phyloP scores from a whole-genome alignment of 2,888 invertebrate genomes.

The Leistus spinibarbis region DNA sequence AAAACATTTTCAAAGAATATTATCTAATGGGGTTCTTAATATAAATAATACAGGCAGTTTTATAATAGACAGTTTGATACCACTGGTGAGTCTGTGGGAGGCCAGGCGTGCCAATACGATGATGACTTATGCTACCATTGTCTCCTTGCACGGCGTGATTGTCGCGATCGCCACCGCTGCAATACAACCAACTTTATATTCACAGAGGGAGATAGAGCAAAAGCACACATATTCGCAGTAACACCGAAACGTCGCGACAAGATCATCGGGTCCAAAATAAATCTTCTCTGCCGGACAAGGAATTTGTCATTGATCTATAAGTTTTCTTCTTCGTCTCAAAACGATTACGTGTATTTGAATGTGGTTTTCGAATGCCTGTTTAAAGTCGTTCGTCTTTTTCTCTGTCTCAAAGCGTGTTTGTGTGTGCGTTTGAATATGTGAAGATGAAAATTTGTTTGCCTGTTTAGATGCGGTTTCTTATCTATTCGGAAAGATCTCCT shows the following conservation, averaged over 20 bases:
- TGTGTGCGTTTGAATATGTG: background rate
- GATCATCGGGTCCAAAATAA: slow-evolving; percentile 5
- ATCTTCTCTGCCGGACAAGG: background rate
- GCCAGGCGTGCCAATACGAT: slow-evolving; percentile 11
- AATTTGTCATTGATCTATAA: slow-evolving; percentile 13
- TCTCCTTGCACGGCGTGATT: slow-evolving; percentile 3
- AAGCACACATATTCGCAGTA: background rate
- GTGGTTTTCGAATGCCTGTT: background rate
- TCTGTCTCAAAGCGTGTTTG: background rate
- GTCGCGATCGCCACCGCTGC: background rate
- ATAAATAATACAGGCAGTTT: background rate
- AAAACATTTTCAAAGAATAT: too few species aligned
- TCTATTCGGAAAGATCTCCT: slow-evolving; percentile 3
- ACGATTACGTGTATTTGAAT: background rate
- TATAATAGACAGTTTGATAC: background rate
- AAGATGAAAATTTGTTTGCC: slow-evolving; percentile 7
- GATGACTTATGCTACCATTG: slow-evolving; percentile 11
- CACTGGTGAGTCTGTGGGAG: slow-evolving; percentile 1
- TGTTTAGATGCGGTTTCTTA: slow-evolving; percentile 15
- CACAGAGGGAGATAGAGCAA: background rate
- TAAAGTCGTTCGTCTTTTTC: background rate
- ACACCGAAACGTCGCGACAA: background rate
- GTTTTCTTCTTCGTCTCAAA: background rate
- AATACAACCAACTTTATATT: background rate
- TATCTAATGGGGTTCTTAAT: too few species aligned